Evolutionary conservation across 1,140 invertebrate genomes (phyloP).

Genomic region (Danaus plexippus): DNA sequence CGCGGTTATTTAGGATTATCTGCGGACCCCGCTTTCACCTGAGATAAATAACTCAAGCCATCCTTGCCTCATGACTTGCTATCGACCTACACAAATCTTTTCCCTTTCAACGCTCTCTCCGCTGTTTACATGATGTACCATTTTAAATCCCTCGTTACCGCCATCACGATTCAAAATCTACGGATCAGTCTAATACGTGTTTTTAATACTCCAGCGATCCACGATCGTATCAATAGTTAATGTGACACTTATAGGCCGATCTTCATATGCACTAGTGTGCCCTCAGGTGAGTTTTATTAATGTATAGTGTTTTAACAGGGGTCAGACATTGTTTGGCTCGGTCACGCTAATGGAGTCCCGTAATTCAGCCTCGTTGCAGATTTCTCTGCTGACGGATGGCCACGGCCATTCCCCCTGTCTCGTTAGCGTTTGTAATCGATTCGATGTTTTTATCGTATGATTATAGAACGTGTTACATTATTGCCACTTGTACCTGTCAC

Average conservation of each 20-base stretch:
- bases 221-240: slow-evolving; percentile 2
- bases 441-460: slow-evolving; percentile 24
- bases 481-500: slow-evolving; percentile 17
- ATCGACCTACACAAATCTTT: slow-evolving; percentile 55
- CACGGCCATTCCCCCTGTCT: slow-evolving; percentile 28
- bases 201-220: not conserved
- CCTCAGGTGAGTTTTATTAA: slow-evolving; percentile 37
- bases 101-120: slow-evolving; percentile 56
- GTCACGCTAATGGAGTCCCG: slow-evolving; percentile 26
- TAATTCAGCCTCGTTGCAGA: slow-evolving; percentile 43
- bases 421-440: slow-evolving; percentile 32
- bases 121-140: slow-evolving; percentile 53
- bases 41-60: slow-evolving; percentile 52
- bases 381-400: slow-evolving; percentile 46
- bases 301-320: slow-evolving; percentile 52
- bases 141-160: slow-evolving; percentile 55
- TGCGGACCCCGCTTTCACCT: slow-evolving; percentile 49
- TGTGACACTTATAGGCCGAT: no score
- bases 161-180: slow-evolving; percentile 24
- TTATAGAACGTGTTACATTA: slow-evolving; percentile 20
- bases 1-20: slow-evolving; percentile 54
- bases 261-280: no score
- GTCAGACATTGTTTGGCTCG: slow-evolving; percentile 40
- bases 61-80: slow-evolving; percentile 46
- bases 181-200: not conserved